These are phyloP conservation scores for Hemitrygon akajei DNA, from an alignment of 2,797 vertebrate genomes.

Conservation along the genomic window DNA sequence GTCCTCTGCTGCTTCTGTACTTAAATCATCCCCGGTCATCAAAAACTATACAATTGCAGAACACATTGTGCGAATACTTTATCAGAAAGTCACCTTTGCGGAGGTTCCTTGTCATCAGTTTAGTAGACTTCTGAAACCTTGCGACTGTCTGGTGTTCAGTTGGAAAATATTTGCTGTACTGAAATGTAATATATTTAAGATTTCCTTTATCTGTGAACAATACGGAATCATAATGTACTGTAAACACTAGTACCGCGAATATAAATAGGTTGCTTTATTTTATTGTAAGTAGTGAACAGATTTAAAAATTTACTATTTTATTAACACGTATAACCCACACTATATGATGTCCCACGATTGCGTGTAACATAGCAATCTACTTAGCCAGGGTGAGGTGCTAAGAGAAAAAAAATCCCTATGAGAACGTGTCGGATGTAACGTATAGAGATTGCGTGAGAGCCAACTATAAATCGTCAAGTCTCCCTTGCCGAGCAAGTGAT, in stretches of 20 bases:
- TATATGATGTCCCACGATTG: not conserved
- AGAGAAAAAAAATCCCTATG: not conserved
- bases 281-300: not conserved
- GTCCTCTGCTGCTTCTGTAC: no score
- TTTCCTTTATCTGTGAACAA: not conserved
- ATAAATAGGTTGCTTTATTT: not conserved
- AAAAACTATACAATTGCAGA: not conserved
- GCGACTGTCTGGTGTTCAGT: not conserved
- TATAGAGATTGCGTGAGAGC: conserved; percentile 35
- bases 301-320: not conserved
- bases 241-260: not conserved
- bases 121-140: not conserved
- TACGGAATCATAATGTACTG: not conserved
- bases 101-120: not conserved
- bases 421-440: conserved; percentile 16
- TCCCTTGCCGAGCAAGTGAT: not conserved
- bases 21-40: not conserved
- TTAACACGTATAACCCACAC: not conserved
- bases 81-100: no score
- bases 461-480: not conserved
- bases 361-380: not conserved
- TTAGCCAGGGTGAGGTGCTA: not conserved
- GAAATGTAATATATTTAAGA: not conserved
- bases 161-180: not conserved
- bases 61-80: not conserved